Evolutionary conservation across 2,888 invertebrate species (phyloP).

Genomic region (Cenopis cana): DNA sequence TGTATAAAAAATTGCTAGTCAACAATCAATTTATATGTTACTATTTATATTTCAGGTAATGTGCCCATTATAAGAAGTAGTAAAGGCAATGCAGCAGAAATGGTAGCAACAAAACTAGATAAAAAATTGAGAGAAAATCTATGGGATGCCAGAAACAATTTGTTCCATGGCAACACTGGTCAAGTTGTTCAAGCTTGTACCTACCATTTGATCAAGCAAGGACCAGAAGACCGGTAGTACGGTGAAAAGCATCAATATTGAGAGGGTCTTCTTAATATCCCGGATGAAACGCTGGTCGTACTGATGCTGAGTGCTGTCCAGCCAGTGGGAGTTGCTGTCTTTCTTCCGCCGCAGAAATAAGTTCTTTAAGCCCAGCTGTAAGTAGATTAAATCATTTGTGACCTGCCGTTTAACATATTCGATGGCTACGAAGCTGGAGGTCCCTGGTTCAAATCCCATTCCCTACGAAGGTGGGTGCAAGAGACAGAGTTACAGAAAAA

Average conservation of each 20-base stretch:
- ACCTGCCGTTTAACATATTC: no score
- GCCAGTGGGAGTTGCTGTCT: conserved; percentile 90
- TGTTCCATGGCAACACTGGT: conserved; percentile 93
- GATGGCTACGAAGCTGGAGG: no score
- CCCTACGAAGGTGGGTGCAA: no score
- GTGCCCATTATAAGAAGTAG: conserved; percentile 97
- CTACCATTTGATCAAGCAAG: conserved; percentile 94
- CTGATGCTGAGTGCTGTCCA: conserved; percentile 92
- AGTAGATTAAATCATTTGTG: conserved; percentile 2
- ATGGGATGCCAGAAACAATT: conserved; percentile 97
- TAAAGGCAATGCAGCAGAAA: conserved; percentile 98
- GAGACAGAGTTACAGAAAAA: no score
- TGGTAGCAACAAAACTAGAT: conserved; percentile 98
- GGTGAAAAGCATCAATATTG: conserved; percentile 91
- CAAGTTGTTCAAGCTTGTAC: conserved; percentile 32
- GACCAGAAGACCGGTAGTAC: conserved; percentile 98
- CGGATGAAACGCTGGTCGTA: conserved; percentile 89
- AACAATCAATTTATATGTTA: no score
- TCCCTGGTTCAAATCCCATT: no score
- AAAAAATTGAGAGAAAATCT: conserved; percentile 98
- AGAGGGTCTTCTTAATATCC: conserved; percentile 92
- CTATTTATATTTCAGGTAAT: conserved; percentile 81
- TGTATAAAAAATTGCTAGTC: no score
- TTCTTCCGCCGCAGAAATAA: conserved; percentile 56
- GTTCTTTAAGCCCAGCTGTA: conserved; percentile 81